Percentiles rank a stretch among this genome's conserved stretches.
Evolutionary conservation across 23 tunicate genomes (phyloP).

Genomic region (Styela clava): DNA sequence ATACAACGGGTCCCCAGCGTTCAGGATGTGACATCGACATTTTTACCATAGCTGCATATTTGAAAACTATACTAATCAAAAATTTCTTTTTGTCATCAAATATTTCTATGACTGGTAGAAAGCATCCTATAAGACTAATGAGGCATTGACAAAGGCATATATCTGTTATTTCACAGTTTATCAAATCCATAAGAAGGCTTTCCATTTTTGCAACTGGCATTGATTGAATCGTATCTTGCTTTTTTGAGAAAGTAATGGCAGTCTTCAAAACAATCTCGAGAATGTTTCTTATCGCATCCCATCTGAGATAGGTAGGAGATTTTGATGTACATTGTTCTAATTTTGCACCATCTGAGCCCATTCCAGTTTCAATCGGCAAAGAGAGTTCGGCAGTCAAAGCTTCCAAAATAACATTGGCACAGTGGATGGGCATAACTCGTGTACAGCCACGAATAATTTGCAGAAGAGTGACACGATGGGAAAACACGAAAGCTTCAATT

Average conservation of each 20-base stretch:
- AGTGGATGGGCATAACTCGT: constrained; percentile 20
- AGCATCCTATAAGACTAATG: not conserved
- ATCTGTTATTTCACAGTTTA: not conserved
- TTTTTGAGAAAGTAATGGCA: not conserved
- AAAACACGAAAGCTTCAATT: constrained; percentile 4
- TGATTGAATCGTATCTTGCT: no score
- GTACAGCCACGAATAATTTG: constrained; percentile 51
- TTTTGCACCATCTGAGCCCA: not conserved
- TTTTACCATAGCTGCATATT: not conserved
- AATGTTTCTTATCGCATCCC: constrained; percentile 15
- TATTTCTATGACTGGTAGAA: constrained; percentile 10
- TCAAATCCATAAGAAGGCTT: not conserved
- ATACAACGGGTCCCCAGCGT: not conserved
- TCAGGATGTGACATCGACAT: not conserved
- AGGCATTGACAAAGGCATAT: constrained; percentile 7
- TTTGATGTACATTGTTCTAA: constrained; percentile 1
- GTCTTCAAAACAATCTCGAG: not conserved
- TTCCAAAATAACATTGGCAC: not conserved
- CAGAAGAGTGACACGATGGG: not conserved
- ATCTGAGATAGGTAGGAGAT: not conserved
- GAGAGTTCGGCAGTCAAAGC: not conserved
- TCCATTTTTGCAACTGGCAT: not conserved
- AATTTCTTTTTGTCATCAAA: not conserved
- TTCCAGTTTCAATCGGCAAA: constrained; percentile 1
- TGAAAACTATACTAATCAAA: not conserved